Percentiles rank a stretch among this genome's conserved stretches.
These are phyloP conservation scores for Acromyrmex echinatior DNA, from an alignment of 1,140 invertebrate genomes.

Conservation along the genomic window DNA sequence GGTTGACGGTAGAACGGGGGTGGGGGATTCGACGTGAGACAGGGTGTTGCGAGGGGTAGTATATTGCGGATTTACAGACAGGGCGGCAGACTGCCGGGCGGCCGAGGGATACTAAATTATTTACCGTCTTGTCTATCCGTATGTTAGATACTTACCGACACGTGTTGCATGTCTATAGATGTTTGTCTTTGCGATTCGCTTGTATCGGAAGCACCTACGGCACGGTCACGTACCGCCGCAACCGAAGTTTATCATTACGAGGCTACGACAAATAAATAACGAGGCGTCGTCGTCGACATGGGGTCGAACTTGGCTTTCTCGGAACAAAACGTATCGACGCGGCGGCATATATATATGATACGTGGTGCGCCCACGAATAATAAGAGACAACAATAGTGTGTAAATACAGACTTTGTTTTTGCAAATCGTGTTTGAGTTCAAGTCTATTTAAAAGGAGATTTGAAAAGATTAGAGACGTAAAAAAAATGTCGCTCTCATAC, in stretches of 20 bases:
- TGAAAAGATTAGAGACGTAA: neutral
- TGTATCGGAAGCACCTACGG: slow-evolving; percentile 30
- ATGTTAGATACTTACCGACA: slow-evolving; percentile 75
- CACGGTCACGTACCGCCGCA: slow-evolving; percentile 54
- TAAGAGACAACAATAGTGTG: neutral
- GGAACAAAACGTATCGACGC: slow-evolving; percentile 32
- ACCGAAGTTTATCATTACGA: slow-evolving; percentile 58
- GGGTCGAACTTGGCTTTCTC: slow-evolving; percentile 29
- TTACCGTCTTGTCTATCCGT: slow-evolving; percentile 80
- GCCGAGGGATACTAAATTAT: slow-evolving; percentile 83
- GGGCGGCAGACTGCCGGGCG: slow-evolving; percentile 85
- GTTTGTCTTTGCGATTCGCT: slow-evolving; percentile 52
- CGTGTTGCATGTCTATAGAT: slow-evolving; percentile 75
- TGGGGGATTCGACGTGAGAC: neutral
- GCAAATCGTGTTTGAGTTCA: neutral
- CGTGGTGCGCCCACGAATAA: neutral
- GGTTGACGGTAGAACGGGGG: slow-evolving; percentile 1
- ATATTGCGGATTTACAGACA: slow-evolving; percentile 74
- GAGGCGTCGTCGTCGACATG: slow-evolving; percentile 51
- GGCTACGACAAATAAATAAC: slow-evolving; percentile 62
- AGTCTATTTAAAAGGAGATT: neutral
- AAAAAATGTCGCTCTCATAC: neutral
- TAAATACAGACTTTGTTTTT: neutral
- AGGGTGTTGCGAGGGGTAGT: slow-evolving; percentile 12
- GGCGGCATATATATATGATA: slow-evolving; percentile 10